Percentiles rank a stretch among this genome's conserved stretches.
phyloP scores from a whole-genome alignment of 2,888 invertebrate genomes.

The Sesia apiformis region DNA sequence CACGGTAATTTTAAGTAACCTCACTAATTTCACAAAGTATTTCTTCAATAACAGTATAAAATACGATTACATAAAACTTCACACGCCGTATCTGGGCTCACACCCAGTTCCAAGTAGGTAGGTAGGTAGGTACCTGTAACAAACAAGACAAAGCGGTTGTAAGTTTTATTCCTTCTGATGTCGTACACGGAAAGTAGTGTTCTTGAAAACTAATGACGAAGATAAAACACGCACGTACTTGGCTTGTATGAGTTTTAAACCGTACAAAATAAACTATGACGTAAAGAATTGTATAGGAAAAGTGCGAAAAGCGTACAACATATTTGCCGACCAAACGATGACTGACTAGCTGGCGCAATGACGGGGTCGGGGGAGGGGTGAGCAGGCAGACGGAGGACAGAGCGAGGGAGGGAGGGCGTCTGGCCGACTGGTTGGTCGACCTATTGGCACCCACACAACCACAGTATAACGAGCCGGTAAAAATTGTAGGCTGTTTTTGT shows the following conservation, averaged over 20 bases:
- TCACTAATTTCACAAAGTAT: slow-evolving; percentile 35
- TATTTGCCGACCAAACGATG: slow-evolving; percentile 40
- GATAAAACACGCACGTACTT: slow-evolving; percentile 40
- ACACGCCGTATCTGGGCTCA: slow-evolving; percentile 68
- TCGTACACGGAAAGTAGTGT: slow-evolving; percentile 16
- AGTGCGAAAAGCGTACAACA: slow-evolving; percentile 25
- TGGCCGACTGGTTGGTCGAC: slow-evolving; percentile 71
- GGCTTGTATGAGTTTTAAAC: slow-evolving; percentile 37
- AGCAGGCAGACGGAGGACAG: slow-evolving; percentile 46
- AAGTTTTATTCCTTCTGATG: slow-evolving; percentile 33
- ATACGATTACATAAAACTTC: slow-evolving; percentile 69
- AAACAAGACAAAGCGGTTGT: slow-evolving; percentile 60
- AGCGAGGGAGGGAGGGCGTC: slow-evolving; percentile 65
- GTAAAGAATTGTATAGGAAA: slow-evolving; percentile 42
- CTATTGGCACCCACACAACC: slow-evolving; percentile 58
- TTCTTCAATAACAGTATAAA: slow-evolving; percentile 43
- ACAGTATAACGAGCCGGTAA: slow-evolving; percentile 37
- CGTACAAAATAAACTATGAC: slow-evolving; percentile 61
- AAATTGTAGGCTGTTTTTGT: slow-evolving; percentile 47
- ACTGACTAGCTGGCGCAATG: slow-evolving; percentile 51
- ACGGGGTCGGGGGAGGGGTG: slow-evolving; percentile 33
- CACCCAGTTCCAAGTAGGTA: slow-evolving; percentile 61
- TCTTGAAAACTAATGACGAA: slow-evolving; percentile 14
- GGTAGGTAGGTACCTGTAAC: slow-evolving; percentile 54
- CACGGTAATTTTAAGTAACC: slow-evolving; percentile 3